Conservation (phyloP, 2,797 vertebrate genomes). For the Pogoniulus pusillus region DNA sequence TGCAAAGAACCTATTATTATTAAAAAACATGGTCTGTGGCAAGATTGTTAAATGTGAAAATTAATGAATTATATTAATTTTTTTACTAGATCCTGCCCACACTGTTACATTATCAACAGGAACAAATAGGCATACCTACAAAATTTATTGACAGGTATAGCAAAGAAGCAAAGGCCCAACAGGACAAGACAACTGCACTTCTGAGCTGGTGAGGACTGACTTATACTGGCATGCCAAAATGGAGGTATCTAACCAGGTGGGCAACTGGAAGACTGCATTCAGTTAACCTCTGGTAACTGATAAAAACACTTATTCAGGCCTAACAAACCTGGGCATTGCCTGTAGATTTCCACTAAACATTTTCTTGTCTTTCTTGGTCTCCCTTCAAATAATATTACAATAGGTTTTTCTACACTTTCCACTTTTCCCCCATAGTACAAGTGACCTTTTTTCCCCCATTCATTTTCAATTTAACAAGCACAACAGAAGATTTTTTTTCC, state of each 20-base stretch:
- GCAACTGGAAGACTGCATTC: neutral
- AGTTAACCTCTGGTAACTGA: neutral
- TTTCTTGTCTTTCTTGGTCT: neutral
- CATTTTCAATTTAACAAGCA: neutral
- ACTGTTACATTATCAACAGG: too few species aligned
- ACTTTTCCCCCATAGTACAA: neutral
- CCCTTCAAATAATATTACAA: neutral
- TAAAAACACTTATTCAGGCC: neutral
- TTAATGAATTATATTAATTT: too few species aligned
- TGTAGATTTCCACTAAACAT: neutral
- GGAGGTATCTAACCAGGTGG: neutral
- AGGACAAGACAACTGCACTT: neutral
- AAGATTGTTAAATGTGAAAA: too few species aligned
- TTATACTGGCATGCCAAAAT: neutral
- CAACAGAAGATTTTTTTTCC: neutral
- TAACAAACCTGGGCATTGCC: neutral
- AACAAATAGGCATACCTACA: neutral
- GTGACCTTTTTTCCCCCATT: too few species aligned
- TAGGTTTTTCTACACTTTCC: neutral
- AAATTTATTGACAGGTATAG: neutral
- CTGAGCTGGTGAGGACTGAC: neutral
- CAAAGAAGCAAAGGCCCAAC: neutral
- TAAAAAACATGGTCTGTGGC: too few species aligned
- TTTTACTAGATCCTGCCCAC: too few species aligned
- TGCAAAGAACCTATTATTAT: too few species aligned